Base-by-base conservation (phyloP, 2,888 invertebrate genomes). In the Adela reaumurella region DNA sequence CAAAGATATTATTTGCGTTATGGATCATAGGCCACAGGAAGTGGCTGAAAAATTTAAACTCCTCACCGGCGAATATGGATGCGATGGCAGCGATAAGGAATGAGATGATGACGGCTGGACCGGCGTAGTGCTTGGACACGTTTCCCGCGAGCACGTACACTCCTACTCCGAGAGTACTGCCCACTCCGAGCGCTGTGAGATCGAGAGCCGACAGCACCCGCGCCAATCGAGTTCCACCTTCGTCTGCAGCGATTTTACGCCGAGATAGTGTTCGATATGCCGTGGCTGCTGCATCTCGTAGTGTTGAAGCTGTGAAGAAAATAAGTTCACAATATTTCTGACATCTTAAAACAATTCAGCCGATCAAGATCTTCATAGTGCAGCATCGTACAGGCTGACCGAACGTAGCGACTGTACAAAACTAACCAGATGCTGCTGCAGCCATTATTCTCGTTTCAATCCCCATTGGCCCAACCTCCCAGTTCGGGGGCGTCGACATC, bases 71-170 rank as follows among this genome's bases (percentile, higher is more conserved):
- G 64, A 94, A 88, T 47, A 93, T 83, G 14, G 94, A 93, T n/a
- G 94, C 94, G 5, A 95, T 68, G 0, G 94, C 95, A 0, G 94
- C 95, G 48, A 95, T 82, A n/a, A 94, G 73, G 62, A 95, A 95
- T 1, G 92, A 92, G 17, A 96, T 65, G 20, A 91, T 83, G 0
- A 95, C 92, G 0, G 92, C 91, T 0, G 96, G 95, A 0, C 95
- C 95, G 0, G 94, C 90, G 47, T 84, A 83, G 52, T 83, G 82
- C 67, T 87, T 89, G 4, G 93, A 89, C 1, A 93, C 93, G 53
- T 89, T 85, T 0, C 93, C 94, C 19, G 92, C 93, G 48, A 96
- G 67, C 18, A 95, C 94, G 63, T 96, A 96, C 42, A 95, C 90
- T 0, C 95, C 95, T 2, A 94, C 92, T 0, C 95, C 95, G 14